These are phyloP conservation scores for Sisyra nigra DNA, from an alignment of 2,888 invertebrate genomes.

Conservation along the genomic window DNA sequence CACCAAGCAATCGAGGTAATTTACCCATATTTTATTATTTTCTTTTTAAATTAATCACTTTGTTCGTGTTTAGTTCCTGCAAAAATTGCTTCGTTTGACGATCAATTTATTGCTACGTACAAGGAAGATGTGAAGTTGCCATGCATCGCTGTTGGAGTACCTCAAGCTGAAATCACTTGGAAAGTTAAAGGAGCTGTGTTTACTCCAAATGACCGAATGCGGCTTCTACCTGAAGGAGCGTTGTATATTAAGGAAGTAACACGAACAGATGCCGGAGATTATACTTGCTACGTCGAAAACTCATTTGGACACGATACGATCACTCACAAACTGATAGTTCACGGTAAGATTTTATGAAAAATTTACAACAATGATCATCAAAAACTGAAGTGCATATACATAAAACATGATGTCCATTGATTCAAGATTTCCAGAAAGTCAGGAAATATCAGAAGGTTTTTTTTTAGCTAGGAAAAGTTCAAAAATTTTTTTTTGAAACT, in stretches of 20 bases:
- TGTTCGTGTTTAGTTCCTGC: constrained; percentile 58
- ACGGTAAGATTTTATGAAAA: constrained; percentile 34
- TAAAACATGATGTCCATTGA: no score
- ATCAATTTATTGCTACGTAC: constrained; percentile 81
- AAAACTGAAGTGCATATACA: no score
- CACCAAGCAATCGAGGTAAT: constrained; percentile 64
- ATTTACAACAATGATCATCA: not conserved
- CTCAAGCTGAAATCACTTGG: constrained; percentile 80
- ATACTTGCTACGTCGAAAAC: constrained; percentile 86
- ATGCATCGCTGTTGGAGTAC: constrained; percentile 83
- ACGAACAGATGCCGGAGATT: constrained; percentile 83
- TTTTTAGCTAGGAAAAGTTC: no score
- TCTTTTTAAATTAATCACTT: constrained; percentile 6
- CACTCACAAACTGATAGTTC: constrained; percentile 74
- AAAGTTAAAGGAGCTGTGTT: constrained; percentile 68
- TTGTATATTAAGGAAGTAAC: constrained; percentile 80
- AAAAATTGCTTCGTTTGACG: constrained; percentile 88
- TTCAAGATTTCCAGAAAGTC: no score
- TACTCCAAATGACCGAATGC: constrained; percentile 64
- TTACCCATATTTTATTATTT: not conserved
- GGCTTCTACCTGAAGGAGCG: constrained; percentile 78
- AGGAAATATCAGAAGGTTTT: no score
- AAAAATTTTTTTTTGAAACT: no score
- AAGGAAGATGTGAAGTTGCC: constrained; percentile 85
- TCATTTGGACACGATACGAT: constrained; percentile 85